These are phyloP conservation scores for Thryonomys swinderianus DNA, from an alignment of 2,113 vertebrate species.

Conservation along the genomic window DNA sequence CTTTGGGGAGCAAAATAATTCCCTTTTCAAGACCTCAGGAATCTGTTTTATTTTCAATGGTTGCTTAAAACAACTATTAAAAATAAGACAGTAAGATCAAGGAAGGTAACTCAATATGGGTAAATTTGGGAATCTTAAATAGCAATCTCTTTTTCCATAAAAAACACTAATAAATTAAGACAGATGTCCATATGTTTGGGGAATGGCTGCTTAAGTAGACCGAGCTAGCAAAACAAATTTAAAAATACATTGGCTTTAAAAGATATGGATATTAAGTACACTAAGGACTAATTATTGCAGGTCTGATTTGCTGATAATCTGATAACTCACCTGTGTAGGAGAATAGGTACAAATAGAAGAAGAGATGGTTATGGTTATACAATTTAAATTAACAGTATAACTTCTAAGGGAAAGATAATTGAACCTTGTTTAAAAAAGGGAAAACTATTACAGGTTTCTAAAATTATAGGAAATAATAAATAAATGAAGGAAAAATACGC, in stretches of 20 bases:
- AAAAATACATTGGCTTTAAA: background rate
- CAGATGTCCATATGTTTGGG: background rate
- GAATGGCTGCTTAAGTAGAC: background rate
- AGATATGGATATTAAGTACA: background rate
- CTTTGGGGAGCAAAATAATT: constrained; percentile 53
- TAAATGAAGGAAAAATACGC: background rate
- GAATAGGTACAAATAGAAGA: background rate
- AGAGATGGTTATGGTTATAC: background rate
- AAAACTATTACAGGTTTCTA: background rate
- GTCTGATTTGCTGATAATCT: background rate
- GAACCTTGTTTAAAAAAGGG: background rate
- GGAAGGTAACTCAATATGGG: background rate
- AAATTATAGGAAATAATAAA: background rate
- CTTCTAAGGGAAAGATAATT: background rate
- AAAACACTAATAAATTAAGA: constrained; percentile 31
- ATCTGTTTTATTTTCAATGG: background rate
- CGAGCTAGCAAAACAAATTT: background rate
- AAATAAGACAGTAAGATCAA: background rate
- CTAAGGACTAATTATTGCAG: background rate
- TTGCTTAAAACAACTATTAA: background rate
- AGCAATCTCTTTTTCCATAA: background rate
- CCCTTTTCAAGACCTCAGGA: background rate
- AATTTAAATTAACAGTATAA: background rate
- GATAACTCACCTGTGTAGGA: background rate
- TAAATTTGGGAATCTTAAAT: constrained; percentile 24